phyloP scores from a whole-genome alignment of 2,888 invertebrate species.

The Hyppa rectilinea region DNA sequence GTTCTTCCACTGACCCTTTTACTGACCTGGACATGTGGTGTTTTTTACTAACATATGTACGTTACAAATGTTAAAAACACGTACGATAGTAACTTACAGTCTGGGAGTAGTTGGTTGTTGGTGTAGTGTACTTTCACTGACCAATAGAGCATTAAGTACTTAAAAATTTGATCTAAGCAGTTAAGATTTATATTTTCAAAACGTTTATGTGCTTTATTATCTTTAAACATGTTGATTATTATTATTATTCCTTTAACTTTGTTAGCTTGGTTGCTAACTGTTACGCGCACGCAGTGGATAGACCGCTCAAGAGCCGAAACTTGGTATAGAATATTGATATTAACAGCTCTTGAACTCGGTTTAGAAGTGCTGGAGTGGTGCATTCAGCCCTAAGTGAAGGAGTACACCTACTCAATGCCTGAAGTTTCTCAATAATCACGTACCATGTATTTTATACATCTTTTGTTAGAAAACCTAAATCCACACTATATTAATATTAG shows the following conservation, averaged over 20 bases:
- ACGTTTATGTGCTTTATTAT: too few species aligned
- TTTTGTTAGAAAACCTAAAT: background rate
- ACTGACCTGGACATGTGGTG: conserved; percentile 50
- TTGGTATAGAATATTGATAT: too few species aligned
- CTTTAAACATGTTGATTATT: too few species aligned
- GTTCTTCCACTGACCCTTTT: conserved; percentile 40
- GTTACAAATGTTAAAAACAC: conserved; percentile 14
- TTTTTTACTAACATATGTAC: conserved; percentile 30
- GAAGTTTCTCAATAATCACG: background rate
- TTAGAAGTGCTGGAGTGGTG: too few species aligned
- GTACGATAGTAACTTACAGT: background rate
- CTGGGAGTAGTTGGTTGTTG: background rate
- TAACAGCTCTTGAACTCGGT: too few species aligned
- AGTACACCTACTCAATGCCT: background rate
- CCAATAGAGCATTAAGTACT: background rate
- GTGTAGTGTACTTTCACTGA: background rate
- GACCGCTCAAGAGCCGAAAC: too few species aligned
- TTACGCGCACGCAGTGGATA: too few species aligned
- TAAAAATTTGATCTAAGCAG: background rate
- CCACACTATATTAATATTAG: too few species aligned
- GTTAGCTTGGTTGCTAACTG: too few species aligned
- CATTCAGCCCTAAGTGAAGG: too few species aligned
- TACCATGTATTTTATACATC: background rate
- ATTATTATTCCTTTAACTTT: too few species aligned
- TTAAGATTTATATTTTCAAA: background rate